Evolutionary conservation across 2,113 vertebrate genomes (phyloP).

Genomic region (Picathartes gymnocephalus): DNA sequence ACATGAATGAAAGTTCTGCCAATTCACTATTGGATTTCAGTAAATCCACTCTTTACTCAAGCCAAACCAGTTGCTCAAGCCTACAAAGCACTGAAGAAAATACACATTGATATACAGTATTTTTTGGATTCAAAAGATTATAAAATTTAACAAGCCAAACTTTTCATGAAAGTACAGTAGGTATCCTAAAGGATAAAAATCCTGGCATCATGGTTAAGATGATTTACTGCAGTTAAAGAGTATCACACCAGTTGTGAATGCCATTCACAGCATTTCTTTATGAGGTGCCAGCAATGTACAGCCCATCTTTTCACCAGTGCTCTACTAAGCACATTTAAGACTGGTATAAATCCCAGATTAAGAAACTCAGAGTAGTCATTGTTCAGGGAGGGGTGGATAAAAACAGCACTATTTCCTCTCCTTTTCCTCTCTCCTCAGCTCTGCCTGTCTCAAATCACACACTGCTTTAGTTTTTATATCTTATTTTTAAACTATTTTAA

Average conservation of each 20-base stretch:
- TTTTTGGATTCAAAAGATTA: not conserved
- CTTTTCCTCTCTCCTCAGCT: not conserved
- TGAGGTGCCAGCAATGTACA: not conserved
- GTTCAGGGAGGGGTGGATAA: fast-evolving
- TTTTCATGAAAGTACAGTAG: not conserved
- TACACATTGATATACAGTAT: fast-evolving
- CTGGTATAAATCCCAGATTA: not conserved
- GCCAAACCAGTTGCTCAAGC: not conserved
- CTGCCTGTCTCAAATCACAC: not conserved
- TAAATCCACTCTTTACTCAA: not conserved
- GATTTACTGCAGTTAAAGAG: not conserved
- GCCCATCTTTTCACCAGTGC: not conserved
- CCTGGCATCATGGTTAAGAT: not conserved
- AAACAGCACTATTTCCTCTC: not conserved
- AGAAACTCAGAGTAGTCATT: not conserved
- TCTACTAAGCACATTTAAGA: not conserved
- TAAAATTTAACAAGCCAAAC: not conserved
- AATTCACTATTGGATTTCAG: not conserved
- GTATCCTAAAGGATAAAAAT: not conserved
- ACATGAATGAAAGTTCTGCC: not conserved
- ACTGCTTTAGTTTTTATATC: not conserved
- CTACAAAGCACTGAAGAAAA: not conserved
- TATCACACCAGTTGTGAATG: not conserved
- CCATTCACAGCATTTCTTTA: not conserved
- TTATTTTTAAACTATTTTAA: not conserved